These are phyloP conservation scores for Ictalurus punctatus DNA, from an alignment of 2,113 vertebrate species.

Conservation along the genomic window DNA sequence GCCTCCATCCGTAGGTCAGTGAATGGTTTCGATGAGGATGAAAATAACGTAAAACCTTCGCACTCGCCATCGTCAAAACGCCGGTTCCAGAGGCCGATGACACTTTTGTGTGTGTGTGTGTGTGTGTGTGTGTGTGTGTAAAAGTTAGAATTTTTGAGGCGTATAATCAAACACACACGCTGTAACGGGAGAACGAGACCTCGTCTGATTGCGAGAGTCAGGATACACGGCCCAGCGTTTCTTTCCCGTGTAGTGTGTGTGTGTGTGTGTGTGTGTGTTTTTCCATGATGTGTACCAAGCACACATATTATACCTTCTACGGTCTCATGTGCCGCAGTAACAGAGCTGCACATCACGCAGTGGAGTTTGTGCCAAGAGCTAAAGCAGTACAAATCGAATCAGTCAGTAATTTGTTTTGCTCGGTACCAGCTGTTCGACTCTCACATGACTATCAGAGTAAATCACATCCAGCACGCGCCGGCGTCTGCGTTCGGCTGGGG, in stretches of 20 bases:
- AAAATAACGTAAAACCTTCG: background rate
- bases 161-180: background rate
- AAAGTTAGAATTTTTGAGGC: background rate
- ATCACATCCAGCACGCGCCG: background rate
- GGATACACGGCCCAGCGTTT: background rate
- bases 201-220: slow-evolving; percentile 6
- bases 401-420: background rate
- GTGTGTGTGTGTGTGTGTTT: slow-evolving; percentile 1
- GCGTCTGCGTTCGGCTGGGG: no score
- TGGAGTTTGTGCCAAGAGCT: background rate
- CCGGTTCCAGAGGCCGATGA: background rate
- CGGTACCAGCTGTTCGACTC: background rate
- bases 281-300: background rate
- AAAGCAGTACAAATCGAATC: slow-evolving; percentile 9
- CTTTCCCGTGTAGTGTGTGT: background rate
- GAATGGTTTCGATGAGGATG: background rate
- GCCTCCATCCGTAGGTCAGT: background rate
- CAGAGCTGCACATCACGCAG: background rate
- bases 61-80: background rate
- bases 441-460: slow-evolving; percentile 6
- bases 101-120: no score
- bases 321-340: background rate
- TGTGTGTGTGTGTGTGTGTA: no score
- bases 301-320: slow-evolving; percentile 3
- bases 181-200: background rate